Conservation (phyloP, 1,140 invertebrate genomes). For the Diuraphis noxia region DNA sequence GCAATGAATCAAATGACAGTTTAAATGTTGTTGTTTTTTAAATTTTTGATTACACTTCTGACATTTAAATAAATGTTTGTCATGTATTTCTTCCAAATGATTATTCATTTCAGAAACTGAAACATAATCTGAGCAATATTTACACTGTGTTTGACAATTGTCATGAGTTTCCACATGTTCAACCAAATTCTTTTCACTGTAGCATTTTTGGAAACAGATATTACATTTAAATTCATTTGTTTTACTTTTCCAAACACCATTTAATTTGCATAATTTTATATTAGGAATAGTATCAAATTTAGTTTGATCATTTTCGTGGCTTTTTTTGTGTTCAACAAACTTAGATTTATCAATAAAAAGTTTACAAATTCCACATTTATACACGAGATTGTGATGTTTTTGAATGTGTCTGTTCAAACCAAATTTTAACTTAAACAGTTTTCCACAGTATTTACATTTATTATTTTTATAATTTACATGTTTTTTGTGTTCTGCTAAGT, state of each 20-base stretch:
- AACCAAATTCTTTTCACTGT: not conserved
- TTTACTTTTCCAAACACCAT: constrained; percentile 44
- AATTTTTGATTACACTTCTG: not conserved
- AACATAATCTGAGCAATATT: not conserved
- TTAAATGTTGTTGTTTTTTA: not conserved
- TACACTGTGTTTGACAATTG: not conserved
- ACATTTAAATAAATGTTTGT: not conserved
- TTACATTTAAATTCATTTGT: constrained; percentile 24
- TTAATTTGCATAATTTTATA: constrained; percentile 26
- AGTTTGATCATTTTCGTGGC: not conserved
- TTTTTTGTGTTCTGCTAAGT: not conserved
- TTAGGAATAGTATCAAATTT: not conserved
- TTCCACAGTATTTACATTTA: constrained; percentile 19
- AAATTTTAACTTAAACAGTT: not conserved
- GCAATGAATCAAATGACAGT: constrained; percentile 13
- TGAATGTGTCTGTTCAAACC: not conserved
- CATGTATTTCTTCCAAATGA: not conserved
- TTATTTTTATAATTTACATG: not conserved
- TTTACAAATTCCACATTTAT: not conserved
- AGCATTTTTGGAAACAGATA: constrained; percentile 7
- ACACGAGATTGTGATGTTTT: not conserved
- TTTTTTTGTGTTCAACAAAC: not conserved
- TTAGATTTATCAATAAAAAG: not conserved
- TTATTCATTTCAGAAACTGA: not conserved
- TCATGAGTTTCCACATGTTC: constrained; percentile 8